Base-by-base conservation (phyloP, 2,797 vertebrate genomes). In the Pipistrellus pygmaeus region DNA sequence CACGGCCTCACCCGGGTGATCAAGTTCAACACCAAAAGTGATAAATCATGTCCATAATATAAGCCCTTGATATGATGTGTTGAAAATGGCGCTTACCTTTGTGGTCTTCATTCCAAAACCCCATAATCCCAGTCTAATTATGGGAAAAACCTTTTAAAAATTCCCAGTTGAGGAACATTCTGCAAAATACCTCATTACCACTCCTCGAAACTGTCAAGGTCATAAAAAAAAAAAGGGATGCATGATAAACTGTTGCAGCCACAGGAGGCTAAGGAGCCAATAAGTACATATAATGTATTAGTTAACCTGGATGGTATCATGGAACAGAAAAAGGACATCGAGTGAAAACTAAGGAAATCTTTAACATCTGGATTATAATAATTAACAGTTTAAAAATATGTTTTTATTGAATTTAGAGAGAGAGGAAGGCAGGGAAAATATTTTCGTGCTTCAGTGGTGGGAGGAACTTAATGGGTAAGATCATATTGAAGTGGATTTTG, bases 271-370 rank as follows among this genome's bases (percentile, higher is more conserved):
- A 53, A 44, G 10, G 55, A 55, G 30, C 21, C 21, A 41, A 46
- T 2, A 3, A 77, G 7, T 83, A 84, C 38, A 48, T 78, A 41
- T 27, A 73, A 41, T 35, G 55, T 78, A 62, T 21, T 48, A 30
- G 64, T 48, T 64, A 57, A 25, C 7, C 25, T 66, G 53, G 48
- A 21, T 66, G 32, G 53, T 35, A 64, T 62, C 20, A 15, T 69
- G 6, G 27, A 85, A 77, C 21, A 57, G 72, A 76, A 75, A 81
- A 90, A 46, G 23, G 23, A 81, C 53, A 53, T 73, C 44, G 75
- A 85, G 23, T 60, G 73, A 95, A 90, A 96, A 38, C 9, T 9
- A 66, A 88, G n/a, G 21, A 66, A 72, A 82, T 85, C 15, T 35
- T 35, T 51, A 85, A 20, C 35, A 68, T 51, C 18, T 5, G 38